phyloP scores from a whole-genome alignment of 1,140 invertebrate genomes.

The Atta cephalotes region DNA sequence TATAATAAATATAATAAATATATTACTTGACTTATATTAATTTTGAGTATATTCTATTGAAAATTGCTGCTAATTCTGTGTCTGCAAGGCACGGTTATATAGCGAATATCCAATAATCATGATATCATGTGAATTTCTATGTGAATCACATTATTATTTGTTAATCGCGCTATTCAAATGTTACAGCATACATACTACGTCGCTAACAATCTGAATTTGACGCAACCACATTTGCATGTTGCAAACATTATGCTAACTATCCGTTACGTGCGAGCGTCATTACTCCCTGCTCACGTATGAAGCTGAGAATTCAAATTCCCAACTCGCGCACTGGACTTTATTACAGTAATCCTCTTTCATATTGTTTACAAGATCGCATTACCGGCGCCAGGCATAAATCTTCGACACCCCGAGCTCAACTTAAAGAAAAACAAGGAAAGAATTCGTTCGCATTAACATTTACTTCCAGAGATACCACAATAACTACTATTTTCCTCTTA shows the following conservation, averaged over 20 bases:
- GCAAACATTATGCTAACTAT: conserved; percentile 57
- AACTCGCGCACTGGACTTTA: conserved; percentile 45
- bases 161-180: conserved; percentile 40
- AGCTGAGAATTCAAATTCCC: conserved; percentile 58
- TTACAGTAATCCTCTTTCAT: conserved; percentile 39
- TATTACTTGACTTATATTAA: conserved; percentile 1
- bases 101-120: conserved; percentile 20
- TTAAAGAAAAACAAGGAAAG: conserved; percentile 40
- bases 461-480: conserved; percentile 26
- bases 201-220: conserved; percentile 49
- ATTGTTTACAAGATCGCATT: conserved; percentile 58
- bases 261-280: conserved; percentile 50
- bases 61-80: background rate
- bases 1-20: background rate
- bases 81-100: conserved; percentile 15
- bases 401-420: background rate
- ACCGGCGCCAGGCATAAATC: conserved; percentile 33
- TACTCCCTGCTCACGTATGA: conserved; percentile 47
- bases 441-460: conserved; percentile 53
- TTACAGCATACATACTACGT: background rate
- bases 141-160: conserved; percentile 46
- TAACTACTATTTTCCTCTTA: conserved; percentile 31
- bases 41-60: background rate
- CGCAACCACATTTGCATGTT: conserved; percentile 48
- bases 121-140: conserved; percentile 2